Percentiles rank a stretch among this genome's conserved stretches.
phyloP scores from a whole-genome alignment of 2,888 invertebrate genomes.

The Reticulitermes lucifugus region DNA sequence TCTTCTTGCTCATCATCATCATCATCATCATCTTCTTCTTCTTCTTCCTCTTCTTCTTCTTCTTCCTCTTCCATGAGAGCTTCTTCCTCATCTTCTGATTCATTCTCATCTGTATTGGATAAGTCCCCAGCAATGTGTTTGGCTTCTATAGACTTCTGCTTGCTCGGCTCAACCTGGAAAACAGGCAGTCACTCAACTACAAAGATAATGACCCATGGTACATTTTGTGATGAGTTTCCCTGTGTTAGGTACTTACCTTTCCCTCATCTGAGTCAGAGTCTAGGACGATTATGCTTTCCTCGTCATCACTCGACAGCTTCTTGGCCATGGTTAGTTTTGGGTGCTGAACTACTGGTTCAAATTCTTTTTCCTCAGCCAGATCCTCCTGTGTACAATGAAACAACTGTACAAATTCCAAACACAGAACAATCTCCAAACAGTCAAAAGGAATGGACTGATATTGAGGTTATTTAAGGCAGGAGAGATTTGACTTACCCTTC shows the following conservation, averaged over 20 bases:
- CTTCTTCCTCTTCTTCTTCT: not conserved
- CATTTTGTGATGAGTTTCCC: no score
- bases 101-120: not conserved
- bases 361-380: not conserved
- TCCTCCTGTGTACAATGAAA: not conserved
- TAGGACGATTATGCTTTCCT: not conserved
- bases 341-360: no score
- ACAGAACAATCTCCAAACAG: no score
- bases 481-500: no score
- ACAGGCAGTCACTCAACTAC: not conserved
- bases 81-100: not conserved
- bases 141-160: not conserved
- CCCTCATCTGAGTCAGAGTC: not conserved
- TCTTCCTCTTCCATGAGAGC: not conserved
- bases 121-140: not conserved
- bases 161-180: not conserved
- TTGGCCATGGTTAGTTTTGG: not conserved
- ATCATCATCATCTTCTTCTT: not conserved
- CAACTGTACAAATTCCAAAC: no score
- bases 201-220: no score
- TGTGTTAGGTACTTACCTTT: not conserved
- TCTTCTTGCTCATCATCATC: not conserved
- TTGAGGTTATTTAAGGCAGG: no score
- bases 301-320: not conserved
- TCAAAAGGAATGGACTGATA: no score